A percentile compares a stretch with the other conserved stretches of the same genome.
phyloP scores from a whole-genome alignment of 2,888 invertebrate species.

The Apodemia mormo region DNA sequence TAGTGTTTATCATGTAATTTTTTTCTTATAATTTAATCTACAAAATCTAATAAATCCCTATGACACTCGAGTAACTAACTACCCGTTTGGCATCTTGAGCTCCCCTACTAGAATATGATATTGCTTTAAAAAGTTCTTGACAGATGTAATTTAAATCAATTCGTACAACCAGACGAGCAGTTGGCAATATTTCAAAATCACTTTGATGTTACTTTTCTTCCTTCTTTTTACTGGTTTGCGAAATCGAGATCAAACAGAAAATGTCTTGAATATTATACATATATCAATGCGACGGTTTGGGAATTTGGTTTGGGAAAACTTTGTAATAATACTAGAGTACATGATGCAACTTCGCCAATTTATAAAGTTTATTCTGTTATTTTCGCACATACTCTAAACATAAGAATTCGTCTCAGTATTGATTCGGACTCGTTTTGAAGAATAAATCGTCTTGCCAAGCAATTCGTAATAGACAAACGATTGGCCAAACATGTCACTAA shows the following conservation, averaged over 20 bases:
- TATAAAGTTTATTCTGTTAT: neutral
- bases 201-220: slow-evolving; percentile 67
- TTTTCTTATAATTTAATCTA: no score
- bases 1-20: neutral
- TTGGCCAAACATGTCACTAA: no score
- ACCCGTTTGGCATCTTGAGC: no score
- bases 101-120: neutral
- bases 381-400: no score
- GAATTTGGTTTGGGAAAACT: slow-evolving; percentile 40
- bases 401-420: no score
- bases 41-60: no score
- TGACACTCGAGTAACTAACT: no score
- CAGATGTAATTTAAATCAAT: slow-evolving; percentile 53
- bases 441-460: no score
- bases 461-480: no score
- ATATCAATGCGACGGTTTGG: slow-evolving; percentile 45
- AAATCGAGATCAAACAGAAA: slow-evolving; percentile 46
- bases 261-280: slow-evolving; percentile 39
- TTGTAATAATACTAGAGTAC: neutral
- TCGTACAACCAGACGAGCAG: slow-evolving; percentile 59
- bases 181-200: slow-evolving; percentile 77
- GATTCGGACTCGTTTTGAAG: no score
- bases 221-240: slow-evolving; percentile 53
- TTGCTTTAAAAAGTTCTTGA: neutral
- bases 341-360: neutral